A percentile compares a stretch with the other conserved stretches of the same genome.
phyloP scores from a whole-genome alignment of 2,113 vertebrate genomes.

The Psilopsiagon aymara region DNA sequence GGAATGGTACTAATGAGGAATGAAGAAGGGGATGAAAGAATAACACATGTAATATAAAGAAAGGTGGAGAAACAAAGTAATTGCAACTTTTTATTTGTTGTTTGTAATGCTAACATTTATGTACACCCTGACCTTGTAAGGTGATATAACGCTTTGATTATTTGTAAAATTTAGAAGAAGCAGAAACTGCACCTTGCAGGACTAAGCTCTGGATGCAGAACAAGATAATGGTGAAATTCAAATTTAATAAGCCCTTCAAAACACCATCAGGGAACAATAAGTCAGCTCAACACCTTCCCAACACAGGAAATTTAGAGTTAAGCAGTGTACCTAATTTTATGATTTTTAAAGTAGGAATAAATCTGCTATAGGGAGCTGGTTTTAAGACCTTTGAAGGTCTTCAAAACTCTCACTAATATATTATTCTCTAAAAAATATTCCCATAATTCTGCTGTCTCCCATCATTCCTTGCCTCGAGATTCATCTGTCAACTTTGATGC shows the following conservation, averaged over 20 bases:
- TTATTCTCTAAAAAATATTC: constrained; percentile 83
- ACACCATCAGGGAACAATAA: constrained; percentile 59
- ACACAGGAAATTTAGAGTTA: constrained; percentile 71
- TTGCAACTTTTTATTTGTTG: neutral
- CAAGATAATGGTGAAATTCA: constrained; percentile 62
- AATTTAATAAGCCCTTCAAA: constrained; percentile 61
- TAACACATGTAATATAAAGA: neutral
- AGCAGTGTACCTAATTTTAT: constrained; percentile 62
- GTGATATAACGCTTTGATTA: neutral
- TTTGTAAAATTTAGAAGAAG: neutral
- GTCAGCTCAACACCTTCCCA: constrained; percentile 51
- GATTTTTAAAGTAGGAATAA: constrained; percentile 62
- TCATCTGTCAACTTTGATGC: constrained; percentile 92
- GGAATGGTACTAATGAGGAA: neutral
- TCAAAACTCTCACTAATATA: constrained; percentile 78
- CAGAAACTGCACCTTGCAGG: neutral
- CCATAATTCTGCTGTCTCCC: constrained; percentile 83
- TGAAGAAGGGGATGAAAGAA: neutral
- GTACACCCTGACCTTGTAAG: neutral
- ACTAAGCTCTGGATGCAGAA: constrained; percentile 8
- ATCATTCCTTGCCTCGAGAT: constrained; percentile 84
- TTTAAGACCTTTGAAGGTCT: constrained; percentile 80
- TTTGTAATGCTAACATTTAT: neutral
- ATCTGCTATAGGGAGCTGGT: constrained; percentile 70
- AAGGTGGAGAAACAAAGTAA: neutral